Percentiles rank a stretch among this genome's conserved stretches.
Evolutionary conservation across 2,888 invertebrate genomes (phyloP).

Genomic region (Crepidodera aurea): DNA sequence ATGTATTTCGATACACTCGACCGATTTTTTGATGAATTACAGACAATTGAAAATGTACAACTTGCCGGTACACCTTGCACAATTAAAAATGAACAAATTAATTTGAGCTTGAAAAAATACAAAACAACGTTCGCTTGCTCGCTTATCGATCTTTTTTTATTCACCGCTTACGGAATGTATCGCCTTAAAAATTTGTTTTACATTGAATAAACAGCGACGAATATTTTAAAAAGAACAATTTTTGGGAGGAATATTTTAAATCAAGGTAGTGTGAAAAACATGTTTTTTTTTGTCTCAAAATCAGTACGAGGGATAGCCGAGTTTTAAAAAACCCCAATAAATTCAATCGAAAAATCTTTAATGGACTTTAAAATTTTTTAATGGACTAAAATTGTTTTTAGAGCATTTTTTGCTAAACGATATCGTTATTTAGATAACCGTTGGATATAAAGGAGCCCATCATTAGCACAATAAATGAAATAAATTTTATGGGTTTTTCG

Average conservation of each 20-base stretch:
- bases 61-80: slow-evolving; percentile 44
- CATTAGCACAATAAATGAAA: slow-evolving; percentile 15
- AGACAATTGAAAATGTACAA: slow-evolving; percentile 49
- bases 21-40: slow-evolving; percentile 49
- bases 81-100: slow-evolving; percentile 49
- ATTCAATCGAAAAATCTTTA: too few relatives aligned
- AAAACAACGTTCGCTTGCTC: neutral
- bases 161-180: too few relatives aligned
- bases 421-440: neutral
- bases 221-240: neutral
- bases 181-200: neutral
- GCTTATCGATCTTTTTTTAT: slow-evolving; percentile 27
- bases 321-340: too few relatives aligned
- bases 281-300: neutral
- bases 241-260: neutral
- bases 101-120: slow-evolving; percentile 36
- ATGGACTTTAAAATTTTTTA: neutral
- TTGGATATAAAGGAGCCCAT: neutral
- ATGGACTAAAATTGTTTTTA: neutral
- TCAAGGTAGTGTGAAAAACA: neutral
- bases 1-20: slow-evolving; percentile 52
- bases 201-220: neutral
- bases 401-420: neutral
- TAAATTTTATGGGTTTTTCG: neutral
- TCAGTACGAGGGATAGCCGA: too few relatives aligned